A percentile compares a stretch with the other conserved stretches of the same genome.
Conservation (phyloP, 2,888 invertebrate species). For the Chromoteleia sp. region DNA sequence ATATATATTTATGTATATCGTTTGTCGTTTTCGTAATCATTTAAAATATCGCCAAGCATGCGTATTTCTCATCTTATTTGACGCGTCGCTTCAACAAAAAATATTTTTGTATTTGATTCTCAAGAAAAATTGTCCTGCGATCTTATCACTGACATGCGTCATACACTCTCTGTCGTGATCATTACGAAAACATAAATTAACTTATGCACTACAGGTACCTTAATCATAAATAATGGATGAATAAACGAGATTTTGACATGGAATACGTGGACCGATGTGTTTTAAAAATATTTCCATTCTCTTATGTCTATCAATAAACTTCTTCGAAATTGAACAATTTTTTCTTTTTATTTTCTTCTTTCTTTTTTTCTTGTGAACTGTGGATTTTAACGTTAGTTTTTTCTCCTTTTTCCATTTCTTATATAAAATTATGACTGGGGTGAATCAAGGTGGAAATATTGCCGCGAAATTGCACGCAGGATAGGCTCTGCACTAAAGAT, state of each 20-base stretch:
- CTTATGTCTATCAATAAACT: not conserved
- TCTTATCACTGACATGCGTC: not conserved
- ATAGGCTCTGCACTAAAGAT: constrained; percentile 84
- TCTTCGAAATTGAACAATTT: too few relatives aligned
- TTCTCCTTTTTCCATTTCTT: not conserved
- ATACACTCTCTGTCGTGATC: not conserved
- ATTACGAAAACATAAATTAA: constrained; percentile 38
- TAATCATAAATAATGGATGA: constrained; percentile 8
- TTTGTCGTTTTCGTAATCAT: constrained; percentile 6
- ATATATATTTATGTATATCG: constrained; percentile 15
- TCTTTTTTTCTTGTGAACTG: too few relatives aligned
- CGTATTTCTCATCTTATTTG: not conserved
- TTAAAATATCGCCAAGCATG: constrained; percentile 9
- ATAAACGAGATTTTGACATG: constrained; percentile 15
- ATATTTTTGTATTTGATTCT: too few relatives aligned
- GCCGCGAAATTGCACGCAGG: constrained; percentile 81
- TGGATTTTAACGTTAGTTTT: not conserved
- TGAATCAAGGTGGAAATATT: constrained; percentile 80
- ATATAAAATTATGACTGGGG: constrained; percentile 36
- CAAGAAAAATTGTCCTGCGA: too few relatives aligned
- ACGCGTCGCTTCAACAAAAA: too few relatives aligned
- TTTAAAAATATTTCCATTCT: constrained; percentile 2
- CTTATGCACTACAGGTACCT: constrained; percentile 19
- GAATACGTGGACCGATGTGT: constrained; percentile 3
- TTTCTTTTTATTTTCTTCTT: too few relatives aligned